phyloP scores from a whole-genome alignment of 1,140 invertebrate species.

The Patella vulgata region DNA sequence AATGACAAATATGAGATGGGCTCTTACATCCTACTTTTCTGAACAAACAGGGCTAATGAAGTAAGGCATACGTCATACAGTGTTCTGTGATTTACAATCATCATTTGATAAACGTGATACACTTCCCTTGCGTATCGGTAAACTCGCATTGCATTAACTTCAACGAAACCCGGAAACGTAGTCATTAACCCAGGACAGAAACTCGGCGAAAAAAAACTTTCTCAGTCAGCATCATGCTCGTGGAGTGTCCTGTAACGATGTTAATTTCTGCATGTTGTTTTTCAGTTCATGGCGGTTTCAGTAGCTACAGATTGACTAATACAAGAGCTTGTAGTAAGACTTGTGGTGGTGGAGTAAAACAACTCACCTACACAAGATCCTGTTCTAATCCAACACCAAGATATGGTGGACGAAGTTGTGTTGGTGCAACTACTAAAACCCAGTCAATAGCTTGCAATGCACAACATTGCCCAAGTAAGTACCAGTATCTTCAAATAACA shows the following conservation, averaged over 20 bases:
- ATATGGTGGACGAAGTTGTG: slow-evolving; percentile 24
- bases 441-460: slow-evolving; percentile 16
- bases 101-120: too few relatives aligned
- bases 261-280: too few relatives aligned
- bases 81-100: too few relatives aligned
- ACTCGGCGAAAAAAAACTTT: background rate
- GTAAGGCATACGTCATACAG: too few relatives aligned
- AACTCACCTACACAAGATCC: slow-evolving; percentile 3
- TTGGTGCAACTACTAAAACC: slow-evolving; percentile 13
- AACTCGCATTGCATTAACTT: too few relatives aligned
- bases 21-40: too few relatives aligned
- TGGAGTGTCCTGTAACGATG: background rate
- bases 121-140: too few relatives aligned
- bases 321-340: slow-evolving; percentile 15
- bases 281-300: slow-evolving; percentile 31
- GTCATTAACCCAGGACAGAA: slow-evolving; percentile 7
- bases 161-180: too few relatives aligned
- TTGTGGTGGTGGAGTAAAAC: slow-evolving; percentile 27
- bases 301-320: slow-evolving; percentile 10
- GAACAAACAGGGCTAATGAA: too few relatives aligned
- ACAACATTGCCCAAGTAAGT: slow-evolving; percentile 30
- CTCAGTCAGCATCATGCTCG: too few relatives aligned
- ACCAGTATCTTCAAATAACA: too few relatives aligned
- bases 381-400: slow-evolving; percentile 31
- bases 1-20: too few relatives aligned